Conservation (phyloP, 2,888 invertebrate genomes). For the Galerucella calmariensis region DNA sequence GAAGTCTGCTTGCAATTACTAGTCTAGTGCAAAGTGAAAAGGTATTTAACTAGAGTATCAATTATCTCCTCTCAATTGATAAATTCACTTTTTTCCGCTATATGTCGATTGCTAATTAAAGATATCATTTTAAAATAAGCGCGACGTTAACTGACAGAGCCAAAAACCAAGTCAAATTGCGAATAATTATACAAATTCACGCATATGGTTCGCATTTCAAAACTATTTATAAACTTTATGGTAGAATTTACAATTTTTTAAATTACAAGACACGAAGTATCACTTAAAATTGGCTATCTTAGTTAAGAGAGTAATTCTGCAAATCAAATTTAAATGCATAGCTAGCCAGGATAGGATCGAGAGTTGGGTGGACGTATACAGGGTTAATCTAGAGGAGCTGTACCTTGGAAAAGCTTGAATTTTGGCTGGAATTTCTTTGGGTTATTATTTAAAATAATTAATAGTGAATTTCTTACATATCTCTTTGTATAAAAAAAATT, state of each 20-base stretch:
- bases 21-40: too few species aligned
- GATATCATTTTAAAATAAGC: not conserved
- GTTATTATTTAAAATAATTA: too few species aligned
- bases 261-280: not conserved
- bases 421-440: too few species aligned
- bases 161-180: not conserved
- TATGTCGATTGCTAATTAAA: not conserved
- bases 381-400: too few species aligned
- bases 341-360: too few species aligned
- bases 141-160: not conserved
- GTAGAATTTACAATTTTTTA: not conserved
- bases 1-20: too few species aligned
- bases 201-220: constrained; percentile 3
- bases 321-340: too few species aligned
- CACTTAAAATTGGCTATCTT: not conserved
- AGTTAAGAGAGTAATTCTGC: not conserved
- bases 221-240: not conserved
- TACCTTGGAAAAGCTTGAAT: too few species aligned
- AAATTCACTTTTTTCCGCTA: not conserved
- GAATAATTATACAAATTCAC: not conserved
- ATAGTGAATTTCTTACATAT: not conserved
- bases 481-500: not conserved
- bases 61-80: too few species aligned
- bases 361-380: too few species aligned
- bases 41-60: too few species aligned